Evolutionary conservation across 2,797 vertebrate species (phyloP).

Genomic region (Rhabdomys pumilio): DNA sequence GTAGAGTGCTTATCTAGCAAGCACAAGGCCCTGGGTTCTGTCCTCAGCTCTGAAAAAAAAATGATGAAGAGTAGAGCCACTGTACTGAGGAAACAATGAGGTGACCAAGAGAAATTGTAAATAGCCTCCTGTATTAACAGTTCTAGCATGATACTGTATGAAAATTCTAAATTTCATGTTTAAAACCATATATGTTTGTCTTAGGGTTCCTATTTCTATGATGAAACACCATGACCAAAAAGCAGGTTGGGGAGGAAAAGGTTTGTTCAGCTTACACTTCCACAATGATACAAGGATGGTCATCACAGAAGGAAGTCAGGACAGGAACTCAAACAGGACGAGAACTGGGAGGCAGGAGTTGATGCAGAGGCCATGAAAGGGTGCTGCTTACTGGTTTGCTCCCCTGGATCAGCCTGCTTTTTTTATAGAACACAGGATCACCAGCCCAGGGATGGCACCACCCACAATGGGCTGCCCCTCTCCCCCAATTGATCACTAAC

Average conservation of each 20-base stretch:
- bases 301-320: not conserved
- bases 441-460: not conserved
- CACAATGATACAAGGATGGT: not conserved
- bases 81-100: not conserved
- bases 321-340: not conserved
- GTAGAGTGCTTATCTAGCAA: no score
- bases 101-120: slow-evolving; percentile 31
- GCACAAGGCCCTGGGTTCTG: no score
- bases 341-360: not conserved
- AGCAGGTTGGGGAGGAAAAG: not conserved
- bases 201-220: not conserved
- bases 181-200: slow-evolving; percentile 12
- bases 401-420: not conserved
- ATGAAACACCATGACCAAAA: not conserved
- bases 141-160: not conserved
- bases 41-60: not conserved
- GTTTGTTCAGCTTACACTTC: not conserved
- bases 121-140: not conserved
- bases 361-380: not conserved
- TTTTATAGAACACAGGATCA: not conserved
- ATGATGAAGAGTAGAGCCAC: not conserved
- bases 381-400: not conserved
- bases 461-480: not conserved
- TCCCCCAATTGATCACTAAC: not conserved
- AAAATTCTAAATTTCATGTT: not conserved